Conservation (phyloP, 2,113 vertebrate species). For the Columba janthina region DNA sequence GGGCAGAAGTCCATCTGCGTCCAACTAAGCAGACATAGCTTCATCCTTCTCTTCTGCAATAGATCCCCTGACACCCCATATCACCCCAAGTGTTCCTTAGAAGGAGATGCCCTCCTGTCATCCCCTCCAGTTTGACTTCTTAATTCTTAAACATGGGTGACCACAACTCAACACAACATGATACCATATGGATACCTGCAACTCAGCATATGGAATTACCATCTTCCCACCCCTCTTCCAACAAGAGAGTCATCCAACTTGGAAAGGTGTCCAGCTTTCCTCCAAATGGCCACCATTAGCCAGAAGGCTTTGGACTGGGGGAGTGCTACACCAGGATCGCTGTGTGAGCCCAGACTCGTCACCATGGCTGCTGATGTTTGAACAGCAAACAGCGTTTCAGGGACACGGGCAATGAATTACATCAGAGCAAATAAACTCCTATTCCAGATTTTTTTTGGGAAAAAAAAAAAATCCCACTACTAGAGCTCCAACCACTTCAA, state of each 20-base stretch:
- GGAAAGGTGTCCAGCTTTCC: background rate
- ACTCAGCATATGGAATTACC: background rate
- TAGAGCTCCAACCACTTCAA: background rate
- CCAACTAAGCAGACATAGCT: background rate
- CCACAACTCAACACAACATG: background rate
- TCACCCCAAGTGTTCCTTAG: background rate
- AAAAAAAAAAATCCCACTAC: background rate
- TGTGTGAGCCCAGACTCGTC: background rate
- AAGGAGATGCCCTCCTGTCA: background rate
- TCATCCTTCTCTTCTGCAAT: background rate
- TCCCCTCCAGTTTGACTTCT: background rate
- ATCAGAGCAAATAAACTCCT: background rate
- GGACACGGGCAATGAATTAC: background rate
- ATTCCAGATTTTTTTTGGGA: background rate
- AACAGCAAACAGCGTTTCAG: background rate
- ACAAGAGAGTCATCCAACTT: background rate
- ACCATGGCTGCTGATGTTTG: background rate
- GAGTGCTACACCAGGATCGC: accelerated
- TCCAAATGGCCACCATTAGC: accelerated
- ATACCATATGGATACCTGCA: background rate
- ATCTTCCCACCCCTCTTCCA: background rate
- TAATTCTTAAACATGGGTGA: accelerated
- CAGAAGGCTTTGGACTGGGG: background rate
- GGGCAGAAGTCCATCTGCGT: background rate
- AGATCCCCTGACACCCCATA: background rate